Base-by-base conservation (phyloP, 2,797 vertebrate genomes). In the Lophotriccus pileatus region DNA sequence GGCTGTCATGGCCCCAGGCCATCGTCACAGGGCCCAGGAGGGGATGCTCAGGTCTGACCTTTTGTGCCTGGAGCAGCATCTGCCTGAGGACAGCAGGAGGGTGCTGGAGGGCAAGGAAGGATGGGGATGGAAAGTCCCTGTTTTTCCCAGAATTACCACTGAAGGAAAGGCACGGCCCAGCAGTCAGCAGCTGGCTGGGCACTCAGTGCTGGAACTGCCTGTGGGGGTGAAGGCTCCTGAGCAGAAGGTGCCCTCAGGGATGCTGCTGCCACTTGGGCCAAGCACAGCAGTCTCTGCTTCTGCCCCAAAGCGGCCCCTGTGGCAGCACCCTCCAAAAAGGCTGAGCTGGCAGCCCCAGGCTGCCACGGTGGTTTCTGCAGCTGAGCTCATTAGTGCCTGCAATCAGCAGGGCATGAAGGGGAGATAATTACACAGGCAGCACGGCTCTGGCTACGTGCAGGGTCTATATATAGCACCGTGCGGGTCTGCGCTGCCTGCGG, bases 361-460 rank as follows among this genome's bases (percentile, higher is more conserved):
- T 37, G 67, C 75, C 19, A 5, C 30, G 1, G 43, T 0, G 1
- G 41, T 59, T 83, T 43, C 84, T 36, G 91, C 72, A 72, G 91
- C 67, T 69, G 93, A 94, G 93, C 87, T 93, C 92, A 58, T 95
- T 80, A 93, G 95, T 74, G 94, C 84, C 79, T 83, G 85, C 94
- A 89, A 70, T 85, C 87, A 94, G 90, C 78, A 77, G 95, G 90
- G 87, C 79, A 82, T 28, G 74, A 85, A 89, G 90, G 84, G 84
- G 87, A 89, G 91, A 25, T 93, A 78, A 91, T 89, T 69, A 76
- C 75, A 63, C 8, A 52, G 66, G 49, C 53, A 79, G 63, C 89
- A n/a, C 0, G 1, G 77, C 52, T 58, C 7, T 2, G 60, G 77
- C 85, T 73, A 72, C 2, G 22, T 62, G 87, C 89, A 46, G 70